Evolutionary conservation across 2,888 invertebrate genomes (phyloP).

Genomic region (Diarsia brunnea): DNA sequence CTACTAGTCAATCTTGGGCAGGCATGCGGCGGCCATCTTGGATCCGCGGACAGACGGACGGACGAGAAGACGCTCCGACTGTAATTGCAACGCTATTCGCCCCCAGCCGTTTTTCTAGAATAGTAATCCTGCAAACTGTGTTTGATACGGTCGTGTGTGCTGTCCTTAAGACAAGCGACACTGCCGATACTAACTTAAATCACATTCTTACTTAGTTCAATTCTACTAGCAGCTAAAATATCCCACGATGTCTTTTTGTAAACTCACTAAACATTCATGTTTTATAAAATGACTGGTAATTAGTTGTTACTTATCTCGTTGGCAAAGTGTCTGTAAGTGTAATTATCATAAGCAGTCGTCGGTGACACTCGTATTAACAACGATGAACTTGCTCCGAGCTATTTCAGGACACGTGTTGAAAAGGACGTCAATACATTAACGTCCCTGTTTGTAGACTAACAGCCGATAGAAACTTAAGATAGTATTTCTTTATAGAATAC

Average conservation of each 20-base stretch:
- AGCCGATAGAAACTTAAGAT: constrained; percentile 66
- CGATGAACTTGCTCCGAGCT: constrained; percentile 55
- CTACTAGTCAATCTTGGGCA: constrained; percentile 89
- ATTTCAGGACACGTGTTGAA: constrained; percentile 64
- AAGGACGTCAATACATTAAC: constrained; percentile 58
- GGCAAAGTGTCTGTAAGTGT: constrained; percentile 41
- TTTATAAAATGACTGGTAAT: constrained; percentile 35
- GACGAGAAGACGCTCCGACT: constrained; percentile 82
- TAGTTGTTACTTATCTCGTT: constrained; percentile 48
- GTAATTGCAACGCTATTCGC: constrained; percentile 88
- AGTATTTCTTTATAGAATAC: constrained; percentile 76
- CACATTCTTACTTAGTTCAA: constrained; percentile 35
- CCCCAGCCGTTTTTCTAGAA: constrained; percentile 86
- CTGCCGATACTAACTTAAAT: constrained; percentile 35
- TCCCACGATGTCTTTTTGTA: constrained; percentile 23
- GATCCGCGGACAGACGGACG: constrained; percentile 81
- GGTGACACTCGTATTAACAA: constrained; percentile 62
- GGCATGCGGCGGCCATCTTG: constrained; percentile 89
- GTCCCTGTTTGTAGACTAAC: constrained; percentile 63
- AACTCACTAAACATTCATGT: constrained; percentile 36
- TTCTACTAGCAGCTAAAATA: constrained; percentile 20
- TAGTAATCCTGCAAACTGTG: constrained; percentile 73
- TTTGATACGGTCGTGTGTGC: constrained; percentile 66
- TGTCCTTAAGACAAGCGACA: constrained; percentile 33
- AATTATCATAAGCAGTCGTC: constrained; percentile 60